Base-by-base conservation (phyloP, 2,113 vertebrate species). In the Hepsetus odoe region DNA sequence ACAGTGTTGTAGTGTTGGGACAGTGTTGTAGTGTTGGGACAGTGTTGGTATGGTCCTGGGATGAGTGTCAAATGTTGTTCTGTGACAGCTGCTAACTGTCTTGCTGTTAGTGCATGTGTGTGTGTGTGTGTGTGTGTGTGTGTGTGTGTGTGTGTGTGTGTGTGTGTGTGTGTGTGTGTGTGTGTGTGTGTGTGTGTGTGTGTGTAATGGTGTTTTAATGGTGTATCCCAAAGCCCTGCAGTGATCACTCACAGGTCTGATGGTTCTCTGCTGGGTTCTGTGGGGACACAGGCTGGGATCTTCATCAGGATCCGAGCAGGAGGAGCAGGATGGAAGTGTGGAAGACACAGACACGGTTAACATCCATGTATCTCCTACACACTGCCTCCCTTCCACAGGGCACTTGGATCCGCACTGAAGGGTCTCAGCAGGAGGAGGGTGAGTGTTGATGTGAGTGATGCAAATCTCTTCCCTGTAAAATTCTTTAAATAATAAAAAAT, bases 201-300 rank as follows among this genome's bases (percentile, higher is more conserved):
- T 13, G 2, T 62, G 32, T 62, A 62, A 62, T 62, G 59, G 59
- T 62, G 59, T 62, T 62, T 62, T 62, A 62, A 62, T 62, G 32
- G 30, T 1, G 5, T 62, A 28, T 30, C 26, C 59, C 26, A 33
- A 62, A 62, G 59, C 59, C 32, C 59, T 62, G 16, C 59, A 62
- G 59, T 30, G 18, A 33, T 62, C 32, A 62, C 32, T 62, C 59
- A 62, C 59, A 62, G 28, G 5, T 30, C 28, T 30, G 9, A 33
- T 32, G 59, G 59, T 33, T n/a, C 30, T 30, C 32, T n/a, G n/a
- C n/a, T n/a, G n/a, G n/a, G n/a, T n/a, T n/a, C n/a, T n/a, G n/a
- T n/a, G 30, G 59, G 59, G 59, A 62, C 13, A 30, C 59, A 16
- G 59, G 28, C 59, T 62, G 59, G 59, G 59, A 62, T 62, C 59